Conservation (phyloP, 2,113 vertebrate genomes). For the Phrynosoma blainvillii region DNA sequence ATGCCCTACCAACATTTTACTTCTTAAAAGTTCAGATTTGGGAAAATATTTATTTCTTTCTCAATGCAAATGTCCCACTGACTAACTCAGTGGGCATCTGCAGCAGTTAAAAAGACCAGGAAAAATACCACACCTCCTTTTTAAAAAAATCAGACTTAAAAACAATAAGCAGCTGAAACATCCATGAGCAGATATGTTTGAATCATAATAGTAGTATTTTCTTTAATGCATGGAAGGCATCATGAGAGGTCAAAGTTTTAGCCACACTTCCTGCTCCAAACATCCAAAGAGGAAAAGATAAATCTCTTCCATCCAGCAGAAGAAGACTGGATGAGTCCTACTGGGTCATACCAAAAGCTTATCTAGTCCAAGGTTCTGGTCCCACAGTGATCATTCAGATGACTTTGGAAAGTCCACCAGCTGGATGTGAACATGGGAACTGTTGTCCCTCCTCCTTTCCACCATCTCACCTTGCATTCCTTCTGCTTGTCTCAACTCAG, state of each 20-base stretch:
- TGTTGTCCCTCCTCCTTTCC: no score
- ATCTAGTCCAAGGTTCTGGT: no score
- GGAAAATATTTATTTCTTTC: slow-evolving; percentile 14
- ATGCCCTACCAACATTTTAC: neutral
- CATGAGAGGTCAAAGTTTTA: neutral
- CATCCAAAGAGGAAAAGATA: neutral
- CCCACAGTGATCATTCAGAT: no score
- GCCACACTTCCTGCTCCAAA: neutral
- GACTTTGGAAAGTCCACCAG: no score
- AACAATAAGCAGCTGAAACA: neutral
- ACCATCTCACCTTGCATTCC: no score
- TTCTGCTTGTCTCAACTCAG: no score
- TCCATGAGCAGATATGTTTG: neutral
- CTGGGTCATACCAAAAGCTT: no score
- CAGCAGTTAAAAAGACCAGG: neutral
- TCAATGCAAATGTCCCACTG: neutral
- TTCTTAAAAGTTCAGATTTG: neutral
- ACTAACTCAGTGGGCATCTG: neutral
- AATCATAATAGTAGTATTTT: neutral
- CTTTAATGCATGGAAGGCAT: neutral
- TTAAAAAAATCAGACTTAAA: neutral
- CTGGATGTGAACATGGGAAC: no score
- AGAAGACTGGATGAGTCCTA: no score
- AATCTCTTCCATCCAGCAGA: neutral
- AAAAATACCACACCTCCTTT: neutral